Percentiles rank a stretch among this genome's conserved stretches.
Conservation (phyloP, 2,797 vertebrate species). For the Mus caroli region DNA sequence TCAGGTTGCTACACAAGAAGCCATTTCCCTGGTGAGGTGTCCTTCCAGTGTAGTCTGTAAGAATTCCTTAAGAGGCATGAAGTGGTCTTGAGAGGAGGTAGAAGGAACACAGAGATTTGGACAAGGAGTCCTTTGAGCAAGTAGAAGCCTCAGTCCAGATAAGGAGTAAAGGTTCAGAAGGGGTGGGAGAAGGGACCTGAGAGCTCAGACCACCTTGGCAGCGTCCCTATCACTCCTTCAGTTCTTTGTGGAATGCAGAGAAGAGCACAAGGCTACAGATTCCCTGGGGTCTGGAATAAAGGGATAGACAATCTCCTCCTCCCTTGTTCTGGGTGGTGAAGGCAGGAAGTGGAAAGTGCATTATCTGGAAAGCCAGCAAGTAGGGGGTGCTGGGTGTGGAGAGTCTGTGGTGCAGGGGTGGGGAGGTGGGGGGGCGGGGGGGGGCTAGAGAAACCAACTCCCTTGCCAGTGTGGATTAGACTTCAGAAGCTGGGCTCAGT, state of each 20-base stretch:
- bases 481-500: not conserved
- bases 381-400: not conserved
- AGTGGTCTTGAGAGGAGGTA: slow-evolving; percentile 28
- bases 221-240: not conserved
- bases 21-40: not conserved
- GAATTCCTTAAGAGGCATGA: not conserved
- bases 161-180: not conserved
- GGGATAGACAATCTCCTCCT: slow-evolving; percentile 3
- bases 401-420: not conserved
- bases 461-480: not conserved
- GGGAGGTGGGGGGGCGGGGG: too few species aligned
- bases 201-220: slow-evolving; percentile 69
- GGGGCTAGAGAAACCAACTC: not conserved
- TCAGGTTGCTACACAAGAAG: not conserved
- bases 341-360: not conserved
- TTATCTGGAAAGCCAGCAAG: slow-evolving; percentile 11
- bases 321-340: slow-evolving; percentile 19
- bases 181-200: not conserved
- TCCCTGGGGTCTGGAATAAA: slow-evolving; percentile 16
- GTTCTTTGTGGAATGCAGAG: slow-evolving; percentile 40
- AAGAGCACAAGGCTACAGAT: slow-evolving; percentile 62
- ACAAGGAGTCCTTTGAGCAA: slow-evolving; percentile 54
- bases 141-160: slow-evolving; percentile 41
- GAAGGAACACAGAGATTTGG: not conserved
- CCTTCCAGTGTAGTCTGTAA: not conserved